Evolutionary conservation across 37 sponge, comb jelly and placozoan genomes (phyloP), one percentile per base, ranked within the genome.

Genomic region (Halisarca cf. caerulea): DNA sequence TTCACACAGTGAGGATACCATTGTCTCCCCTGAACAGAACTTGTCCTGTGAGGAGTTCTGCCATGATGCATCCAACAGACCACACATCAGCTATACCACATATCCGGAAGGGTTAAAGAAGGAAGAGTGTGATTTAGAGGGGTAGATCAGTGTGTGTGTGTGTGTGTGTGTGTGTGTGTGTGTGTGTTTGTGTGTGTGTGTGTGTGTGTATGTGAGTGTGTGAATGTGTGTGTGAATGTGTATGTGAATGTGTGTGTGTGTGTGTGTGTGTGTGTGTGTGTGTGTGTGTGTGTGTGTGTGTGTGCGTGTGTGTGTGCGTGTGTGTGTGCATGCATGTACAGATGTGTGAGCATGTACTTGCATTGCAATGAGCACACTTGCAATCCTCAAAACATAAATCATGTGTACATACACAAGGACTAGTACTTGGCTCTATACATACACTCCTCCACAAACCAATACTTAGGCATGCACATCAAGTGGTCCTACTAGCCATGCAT

Each of bases 21-120:
- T 96, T 96, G 30, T 73, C 74, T 43, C 99, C 99, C 21, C 93
- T 96, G 82, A 96, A 98, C 21, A 98, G 82, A 24, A 91, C 91
- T 44, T 91, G 89, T 51, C 93, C 89, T 23, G 99, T 96, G 51
- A 98, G 85, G 80, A 98, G 82, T 73, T 90, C 94, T 69, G 81
- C 94, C 90, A 90, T 93, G 21, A 93, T 87, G 84, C 90, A 92
- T 25, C 94, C 90, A 30, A 90, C 91, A 27, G 88, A 85, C 91
- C 91, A 88, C n/a, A 88, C 87, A 54, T 94, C 94, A 80, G 88
- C 91, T 80, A 58, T 25, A 45, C 51, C 51, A n/a, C n/a, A 47
- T 47, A 47, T 47, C 51, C n/a, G n/a, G n/a, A 47, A 47, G 51
- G 6, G 51, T 47, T 6, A 14, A 47, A 14, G 51, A 11, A 47